Conservation (phyloP, 2,113 vertebrate species). For the Sceloporus undulatus region DNA sequence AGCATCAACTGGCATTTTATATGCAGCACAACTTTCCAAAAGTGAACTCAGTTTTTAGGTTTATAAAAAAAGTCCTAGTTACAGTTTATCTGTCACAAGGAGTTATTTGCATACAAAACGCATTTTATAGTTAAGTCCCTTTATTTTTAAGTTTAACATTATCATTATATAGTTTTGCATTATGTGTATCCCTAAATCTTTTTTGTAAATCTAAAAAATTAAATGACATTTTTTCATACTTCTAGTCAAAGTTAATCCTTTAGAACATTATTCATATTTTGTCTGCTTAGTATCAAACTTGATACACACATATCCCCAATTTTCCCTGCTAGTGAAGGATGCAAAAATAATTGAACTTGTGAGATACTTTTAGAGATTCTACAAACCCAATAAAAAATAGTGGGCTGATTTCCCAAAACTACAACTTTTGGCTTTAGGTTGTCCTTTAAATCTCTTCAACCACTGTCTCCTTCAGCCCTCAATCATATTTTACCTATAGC, state of each 20-base stretch:
- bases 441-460: not conserved
- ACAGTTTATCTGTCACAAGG: conserved; percentile 16
- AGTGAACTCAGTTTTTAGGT: not conserved
- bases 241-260: not conserved
- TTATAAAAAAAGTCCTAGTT: not conserved
- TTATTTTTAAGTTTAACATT: not conserved
- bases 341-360: not conserved
- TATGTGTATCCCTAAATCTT: not conserved
- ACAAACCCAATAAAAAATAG: not conserved
- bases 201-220: not conserved
- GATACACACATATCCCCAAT: not conserved
- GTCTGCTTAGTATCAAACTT: not conserved
- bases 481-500: too few relatives aligned
- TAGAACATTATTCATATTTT: not conserved
- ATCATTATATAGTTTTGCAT: conserved; percentile 21
- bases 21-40: conserved; percentile 11
- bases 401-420: not conserved
- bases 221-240: not conserved
- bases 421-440: not conserved
- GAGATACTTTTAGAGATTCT: not conserved
- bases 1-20: conserved; percentile 9
- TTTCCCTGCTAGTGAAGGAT: not conserved
- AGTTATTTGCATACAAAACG: conserved; percentile 13
- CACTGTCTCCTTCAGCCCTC: too few relatives aligned
- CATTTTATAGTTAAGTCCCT: not conserved